Evolutionary conservation across 1,140 invertebrate genomes (phyloP).

Genomic region (Zaprionus davidi): DNA sequence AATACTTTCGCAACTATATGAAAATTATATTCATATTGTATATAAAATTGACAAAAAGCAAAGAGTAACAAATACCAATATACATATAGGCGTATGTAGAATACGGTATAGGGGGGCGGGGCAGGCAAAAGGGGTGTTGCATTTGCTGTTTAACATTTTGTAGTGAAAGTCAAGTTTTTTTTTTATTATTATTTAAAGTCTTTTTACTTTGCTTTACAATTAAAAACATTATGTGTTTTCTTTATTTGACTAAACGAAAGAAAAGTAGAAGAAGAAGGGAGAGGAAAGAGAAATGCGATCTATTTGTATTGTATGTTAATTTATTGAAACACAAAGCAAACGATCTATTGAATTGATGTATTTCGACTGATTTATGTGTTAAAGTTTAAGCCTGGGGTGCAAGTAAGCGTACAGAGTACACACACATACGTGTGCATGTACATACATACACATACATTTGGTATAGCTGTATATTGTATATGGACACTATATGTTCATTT

Average conservation of each 20-base stretch:
- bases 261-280: not conserved
- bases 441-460: not conserved
- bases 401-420: conserved; percentile 42
- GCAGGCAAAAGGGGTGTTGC: conserved; percentile 7
- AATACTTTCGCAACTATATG: not conserved
- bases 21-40: conserved; percentile 26
- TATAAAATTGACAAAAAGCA: conserved; percentile 17
- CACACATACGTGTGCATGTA: conserved; percentile 25
- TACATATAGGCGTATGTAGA: conserved; percentile 9
- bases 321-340: conserved; percentile 42
- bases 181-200: not conserved
- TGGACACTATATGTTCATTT: not conserved
- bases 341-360: conserved; percentile 46
- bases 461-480: conserved; percentile 10
- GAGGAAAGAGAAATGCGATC: conserved; percentile 2
- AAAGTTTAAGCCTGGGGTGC: conserved; percentile 58
- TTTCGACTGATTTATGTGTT: conserved; percentile 72
- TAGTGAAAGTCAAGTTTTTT: conserved; percentile 5
- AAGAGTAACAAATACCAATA: conserved; percentile 6
- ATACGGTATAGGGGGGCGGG: not conserved
- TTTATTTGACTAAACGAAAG: conserved; percentile 5
- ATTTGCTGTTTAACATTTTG: conserved; percentile 24
- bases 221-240: conserved; percentile 12
- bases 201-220: not conserved
- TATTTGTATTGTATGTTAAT: conserved; percentile 43